phyloP scores from a whole-genome alignment of 1,140 invertebrate species.

The Pararge aegeria region DNA sequence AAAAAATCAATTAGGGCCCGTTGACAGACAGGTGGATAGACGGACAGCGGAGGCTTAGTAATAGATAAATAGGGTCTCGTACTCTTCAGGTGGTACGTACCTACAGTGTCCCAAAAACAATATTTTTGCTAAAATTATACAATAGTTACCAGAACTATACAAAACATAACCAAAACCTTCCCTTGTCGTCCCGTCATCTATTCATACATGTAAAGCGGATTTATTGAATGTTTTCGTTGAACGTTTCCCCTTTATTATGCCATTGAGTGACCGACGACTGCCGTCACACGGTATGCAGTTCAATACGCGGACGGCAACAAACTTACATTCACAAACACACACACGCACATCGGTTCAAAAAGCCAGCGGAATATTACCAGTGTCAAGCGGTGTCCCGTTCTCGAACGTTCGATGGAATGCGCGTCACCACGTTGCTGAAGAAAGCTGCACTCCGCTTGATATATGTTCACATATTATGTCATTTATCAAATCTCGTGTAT shows the following conservation, averaged over 20 bases:
- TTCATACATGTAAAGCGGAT: neutral
- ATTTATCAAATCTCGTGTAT: neutral
- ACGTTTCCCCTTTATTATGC: neutral
- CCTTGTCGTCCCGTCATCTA: too few species aligned
- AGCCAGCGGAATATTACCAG: conserved; percentile 69
- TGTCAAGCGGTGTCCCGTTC: conserved; percentile 38
- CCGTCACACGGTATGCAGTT: conserved; percentile 14
- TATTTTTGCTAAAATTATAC: too few species aligned
- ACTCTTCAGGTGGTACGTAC: too few species aligned
- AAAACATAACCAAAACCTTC: too few species aligned
- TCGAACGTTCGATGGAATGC: conserved; percentile 61
- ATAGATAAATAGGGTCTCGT: too few species aligned
- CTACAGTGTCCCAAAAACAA: too few species aligned
- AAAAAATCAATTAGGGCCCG: too few species aligned
- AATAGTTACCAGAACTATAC: too few species aligned
- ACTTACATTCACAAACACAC: conserved; percentile 36
- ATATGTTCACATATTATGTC: conserved; percentile 9
- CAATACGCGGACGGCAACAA: conserved; percentile 32
- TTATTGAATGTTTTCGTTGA: neutral
- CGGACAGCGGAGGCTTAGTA: too few species aligned
- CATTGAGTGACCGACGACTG: conserved; percentile 14
- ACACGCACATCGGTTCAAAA: conserved; percentile 49
- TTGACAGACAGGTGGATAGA: too few species aligned
- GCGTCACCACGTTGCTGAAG: conserved; percentile 19
- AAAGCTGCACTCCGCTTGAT: conserved; percentile 23